Base-by-base conservation (phyloP, 2,797 vertebrate species). In the Alfaro cultratus region DNA sequence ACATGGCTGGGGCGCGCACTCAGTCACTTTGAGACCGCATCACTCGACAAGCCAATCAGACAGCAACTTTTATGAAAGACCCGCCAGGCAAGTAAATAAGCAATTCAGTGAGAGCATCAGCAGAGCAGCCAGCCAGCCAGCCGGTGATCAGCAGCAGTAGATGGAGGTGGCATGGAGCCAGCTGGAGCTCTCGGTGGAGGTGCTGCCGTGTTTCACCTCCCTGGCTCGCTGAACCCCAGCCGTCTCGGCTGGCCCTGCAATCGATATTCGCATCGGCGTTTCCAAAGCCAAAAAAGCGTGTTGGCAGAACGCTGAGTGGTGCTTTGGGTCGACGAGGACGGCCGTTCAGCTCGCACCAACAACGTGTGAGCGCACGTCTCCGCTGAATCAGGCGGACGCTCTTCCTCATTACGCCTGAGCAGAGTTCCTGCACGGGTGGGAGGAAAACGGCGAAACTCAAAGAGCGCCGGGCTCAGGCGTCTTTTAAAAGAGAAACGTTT, bases 91-190 rank as follows among this genome's bases (percentile, higher is more conserved):
- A 79, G 75, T 80, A 72, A 84, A 78, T 79, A 78, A 81, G 82
- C 46, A 0, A 15, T 80, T 85, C 72, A 82, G 82, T 80, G 79
- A 85, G 76, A 80, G 80, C 77, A 74, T 76, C 80, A 80, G 84
- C 73, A 43, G 53, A 75, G 77, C 83, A 77, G 67, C 70, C 82
- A 36, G 60, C 70, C 82, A 36, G 60, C 60, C 67, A 83, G 86
- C 82, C 77, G 57, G 78, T 73, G 83, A 87, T 88, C 83, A 84
- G 86, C 75, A 62, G 78, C 76, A 78, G 67, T 71, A 87, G 86
- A 90, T 85, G 83, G 82, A 83, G n/a, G 21, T 91, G 92, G 90
- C 87, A 43, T 64, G 18, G 73, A 78, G 87, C 91, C 92, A 92
- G 84, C 76, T 51, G 76, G 77, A 87, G 82, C 83, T 90, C 88